Conservation (phyloP, 2,888 invertebrate genomes). For the Lochmaea capreae region DNA sequence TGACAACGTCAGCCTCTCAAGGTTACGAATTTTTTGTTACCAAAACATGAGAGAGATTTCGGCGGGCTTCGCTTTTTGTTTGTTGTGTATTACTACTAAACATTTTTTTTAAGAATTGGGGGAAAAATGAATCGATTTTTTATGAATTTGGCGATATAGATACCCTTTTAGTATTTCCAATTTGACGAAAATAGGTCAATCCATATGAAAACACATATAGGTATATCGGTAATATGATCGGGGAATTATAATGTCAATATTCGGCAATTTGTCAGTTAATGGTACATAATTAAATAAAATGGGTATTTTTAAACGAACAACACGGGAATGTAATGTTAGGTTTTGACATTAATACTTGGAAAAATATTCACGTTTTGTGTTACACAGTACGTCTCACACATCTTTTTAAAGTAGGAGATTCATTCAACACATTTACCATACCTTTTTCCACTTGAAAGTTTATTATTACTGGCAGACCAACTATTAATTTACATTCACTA, state of each 20-base stretch:
- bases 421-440: too few species aligned
- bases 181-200: not conserved
- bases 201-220: not conserved
- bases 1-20: too few species aligned
- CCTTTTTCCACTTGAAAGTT: too few species aligned
- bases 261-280: not conserved
- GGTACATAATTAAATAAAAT: not conserved
- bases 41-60: too few species aligned
- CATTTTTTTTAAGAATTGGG: not conserved
- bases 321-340: not conserved
- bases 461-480: too few species aligned
- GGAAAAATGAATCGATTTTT: not conserved
- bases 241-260: not conserved
- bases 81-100: too few species aligned
- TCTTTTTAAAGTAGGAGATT: too few species aligned
- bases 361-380: not conserved
- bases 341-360: not conserved
- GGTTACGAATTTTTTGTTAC: too few species aligned
- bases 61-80: too few species aligned
- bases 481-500: too few species aligned
- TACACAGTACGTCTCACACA: too few species aligned
- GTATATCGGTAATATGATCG: not conserved
- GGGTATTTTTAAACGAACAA: not conserved
- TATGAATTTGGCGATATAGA: not conserved
- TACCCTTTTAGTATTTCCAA: not conserved